Evolutionary conservation across 2,888 invertebrate genomes (phyloP).

Genomic region (Harmothoe impar): DNA sequence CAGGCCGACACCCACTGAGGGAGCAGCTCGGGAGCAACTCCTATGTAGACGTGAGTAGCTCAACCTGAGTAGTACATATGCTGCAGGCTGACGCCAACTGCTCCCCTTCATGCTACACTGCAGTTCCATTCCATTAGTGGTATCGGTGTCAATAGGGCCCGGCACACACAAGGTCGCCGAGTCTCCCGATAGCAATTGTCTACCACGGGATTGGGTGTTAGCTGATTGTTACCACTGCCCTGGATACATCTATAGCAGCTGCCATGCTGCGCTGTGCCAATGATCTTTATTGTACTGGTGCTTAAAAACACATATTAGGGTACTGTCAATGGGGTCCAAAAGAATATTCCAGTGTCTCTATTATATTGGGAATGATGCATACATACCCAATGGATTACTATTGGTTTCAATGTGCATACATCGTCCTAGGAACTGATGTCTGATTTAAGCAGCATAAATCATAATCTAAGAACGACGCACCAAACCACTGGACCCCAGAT

Average conservation of each 20-base stretch:
- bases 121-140: slow-evolving; percentile 25
- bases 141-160: slow-evolving; percentile 22
- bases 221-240: neutral
- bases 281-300: too few species aligned
- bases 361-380: too few species aligned
- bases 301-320: too few species aligned
- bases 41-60: neutral
- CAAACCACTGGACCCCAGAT: too few species aligned
- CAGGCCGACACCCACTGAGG: neutral
- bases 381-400: too few species aligned
- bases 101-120: slow-evolving; percentile 46
- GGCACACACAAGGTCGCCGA: neutral
- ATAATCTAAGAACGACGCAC: too few species aligned
- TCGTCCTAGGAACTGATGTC: too few species aligned
- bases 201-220: neutral
- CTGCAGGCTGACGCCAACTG: neutral
- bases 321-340: too few species aligned
- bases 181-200: slow-evolving; percentile 15
- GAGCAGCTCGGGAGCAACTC: neutral
- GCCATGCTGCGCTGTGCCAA: too few species aligned
- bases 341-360: too few species aligned
- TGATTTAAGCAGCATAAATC: too few species aligned
- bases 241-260: neutral
- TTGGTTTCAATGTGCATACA: too few species aligned
- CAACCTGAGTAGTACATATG: neutral